Evolutionary conservation across 2,113 vertebrate genomes (phyloP).

Genomic region (Tetrax tetrax): DNA sequence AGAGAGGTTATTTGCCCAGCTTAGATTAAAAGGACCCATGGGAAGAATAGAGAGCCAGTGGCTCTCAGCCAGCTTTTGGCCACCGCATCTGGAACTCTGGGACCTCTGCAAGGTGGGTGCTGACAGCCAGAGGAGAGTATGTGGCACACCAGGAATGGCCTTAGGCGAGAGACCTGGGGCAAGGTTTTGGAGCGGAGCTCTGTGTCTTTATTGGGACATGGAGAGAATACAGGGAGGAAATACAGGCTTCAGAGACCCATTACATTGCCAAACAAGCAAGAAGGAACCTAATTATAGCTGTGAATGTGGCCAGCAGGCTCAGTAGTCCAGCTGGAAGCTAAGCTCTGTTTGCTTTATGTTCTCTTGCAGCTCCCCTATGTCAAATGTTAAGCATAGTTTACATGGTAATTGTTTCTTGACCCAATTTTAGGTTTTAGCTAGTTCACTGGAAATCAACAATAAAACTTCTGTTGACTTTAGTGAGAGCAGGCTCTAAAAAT

Average conservation of each 20-base stretch:
- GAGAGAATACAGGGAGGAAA: background rate
- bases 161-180: background rate
- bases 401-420: background rate
- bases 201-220: background rate
- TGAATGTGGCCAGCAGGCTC: background rate
- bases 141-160: background rate
- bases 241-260: background rate
- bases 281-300: background rate
- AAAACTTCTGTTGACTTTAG: background rate
- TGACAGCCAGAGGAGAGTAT: background rate
- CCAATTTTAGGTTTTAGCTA: background rate
- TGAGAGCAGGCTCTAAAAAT: background rate
- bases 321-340: background rate
- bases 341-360: background rate
- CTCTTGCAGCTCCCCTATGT: background rate
- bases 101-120: background rate
- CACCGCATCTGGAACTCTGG: rapidly evolving
- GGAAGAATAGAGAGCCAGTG: background rate
- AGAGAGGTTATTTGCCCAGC: background rate
- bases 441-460: background rate
- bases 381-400: background rate
- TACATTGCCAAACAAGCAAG: background rate
- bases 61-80: background rate
- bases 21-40: background rate
- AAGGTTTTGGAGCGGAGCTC: background rate